Conservation (phyloP, 2,797 vertebrate species). For the Morus bassanus region DNA sequence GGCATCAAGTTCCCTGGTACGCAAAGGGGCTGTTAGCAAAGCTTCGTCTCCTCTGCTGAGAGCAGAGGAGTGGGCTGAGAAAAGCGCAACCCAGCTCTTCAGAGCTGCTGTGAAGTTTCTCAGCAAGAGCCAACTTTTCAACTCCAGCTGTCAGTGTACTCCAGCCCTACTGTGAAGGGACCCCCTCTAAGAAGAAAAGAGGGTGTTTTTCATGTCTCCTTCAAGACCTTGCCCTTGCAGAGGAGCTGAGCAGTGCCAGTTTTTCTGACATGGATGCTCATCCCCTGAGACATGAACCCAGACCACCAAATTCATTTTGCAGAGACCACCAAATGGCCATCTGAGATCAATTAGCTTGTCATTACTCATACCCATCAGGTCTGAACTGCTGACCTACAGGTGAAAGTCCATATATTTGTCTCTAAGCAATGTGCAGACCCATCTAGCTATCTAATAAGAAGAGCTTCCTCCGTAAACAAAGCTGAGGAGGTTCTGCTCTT, state of each 20-base stretch:
- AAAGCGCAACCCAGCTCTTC: not conserved
- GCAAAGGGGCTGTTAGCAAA: not conserved
- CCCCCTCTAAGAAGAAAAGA: not conserved
- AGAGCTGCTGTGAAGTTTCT: not conserved
- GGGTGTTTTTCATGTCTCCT: not conserved
- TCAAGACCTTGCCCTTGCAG: not conserved
- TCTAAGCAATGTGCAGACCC: not conserved
- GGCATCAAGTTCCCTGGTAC: not conserved
- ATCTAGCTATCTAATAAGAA: constrained; percentile 17
- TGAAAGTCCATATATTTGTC: constrained; percentile 5
- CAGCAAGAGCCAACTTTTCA: not conserved
- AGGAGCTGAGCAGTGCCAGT: rapidly evolving
- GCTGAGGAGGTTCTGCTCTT: not conserved
- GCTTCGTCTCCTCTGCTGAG: not conserved
- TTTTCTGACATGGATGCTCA: not conserved
- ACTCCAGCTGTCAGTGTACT: not conserved
- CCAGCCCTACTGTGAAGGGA: not conserved
- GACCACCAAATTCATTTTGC: constrained; percentile 44
- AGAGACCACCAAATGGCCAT: constrained; percentile 34
- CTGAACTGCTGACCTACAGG: constrained; percentile 42
- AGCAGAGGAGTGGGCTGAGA: not conserved
- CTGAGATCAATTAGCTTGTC: constrained; percentile 63
- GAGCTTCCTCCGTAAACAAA: not conserved
- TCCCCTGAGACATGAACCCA: not conserved
- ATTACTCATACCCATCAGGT: constrained; percentile 45